A percentile compares a stretch with the other conserved stretches of the same genome.
Evolutionary conservation across 2,113 vertebrate genomes (phyloP).

Genomic region (Corythornis cristatus): DNA sequence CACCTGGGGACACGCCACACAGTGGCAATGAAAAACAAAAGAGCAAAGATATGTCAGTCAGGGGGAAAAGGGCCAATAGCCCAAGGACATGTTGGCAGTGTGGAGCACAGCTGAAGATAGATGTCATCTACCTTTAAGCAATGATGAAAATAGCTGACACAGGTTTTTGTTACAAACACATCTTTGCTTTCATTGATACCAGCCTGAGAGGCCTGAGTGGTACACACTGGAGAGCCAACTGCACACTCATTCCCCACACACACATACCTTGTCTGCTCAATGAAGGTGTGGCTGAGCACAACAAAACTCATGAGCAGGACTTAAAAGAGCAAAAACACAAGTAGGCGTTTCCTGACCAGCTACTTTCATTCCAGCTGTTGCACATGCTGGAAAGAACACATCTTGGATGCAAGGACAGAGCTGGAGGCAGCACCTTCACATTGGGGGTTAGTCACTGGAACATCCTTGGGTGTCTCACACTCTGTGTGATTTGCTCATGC

Average conservation of each 20-base stretch:
- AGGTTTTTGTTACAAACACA: not conserved
- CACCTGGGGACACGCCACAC: conserved; percentile 33
- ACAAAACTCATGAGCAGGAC: not conserved
- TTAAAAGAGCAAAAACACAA: not conserved
- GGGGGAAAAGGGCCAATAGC: not conserved
- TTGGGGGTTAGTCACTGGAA: not conserved
- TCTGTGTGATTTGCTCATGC: not conserved
- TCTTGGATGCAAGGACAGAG: not conserved
- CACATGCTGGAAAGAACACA: not conserved
- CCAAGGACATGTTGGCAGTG: not conserved
- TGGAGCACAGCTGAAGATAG: not conserved
- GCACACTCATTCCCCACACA: not conserved
- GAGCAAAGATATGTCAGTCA: not conserved
- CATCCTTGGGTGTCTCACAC: not conserved
- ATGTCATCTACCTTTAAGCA: not conserved
- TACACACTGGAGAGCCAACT: not conserved
- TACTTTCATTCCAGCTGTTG: not conserved
- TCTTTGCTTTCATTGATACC: not conserved
- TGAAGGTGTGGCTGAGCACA: not conserved
- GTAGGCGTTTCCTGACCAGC: not conserved
- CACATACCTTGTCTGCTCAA: not conserved
- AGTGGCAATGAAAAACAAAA: conserved; percentile 22
- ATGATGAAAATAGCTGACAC: not conserved
- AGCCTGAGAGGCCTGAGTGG: not conserved
- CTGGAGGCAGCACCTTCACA: not conserved